phyloP scores from a whole-genome alignment of 1,140 invertebrate species.

The Camponotus vicinus region DNA sequence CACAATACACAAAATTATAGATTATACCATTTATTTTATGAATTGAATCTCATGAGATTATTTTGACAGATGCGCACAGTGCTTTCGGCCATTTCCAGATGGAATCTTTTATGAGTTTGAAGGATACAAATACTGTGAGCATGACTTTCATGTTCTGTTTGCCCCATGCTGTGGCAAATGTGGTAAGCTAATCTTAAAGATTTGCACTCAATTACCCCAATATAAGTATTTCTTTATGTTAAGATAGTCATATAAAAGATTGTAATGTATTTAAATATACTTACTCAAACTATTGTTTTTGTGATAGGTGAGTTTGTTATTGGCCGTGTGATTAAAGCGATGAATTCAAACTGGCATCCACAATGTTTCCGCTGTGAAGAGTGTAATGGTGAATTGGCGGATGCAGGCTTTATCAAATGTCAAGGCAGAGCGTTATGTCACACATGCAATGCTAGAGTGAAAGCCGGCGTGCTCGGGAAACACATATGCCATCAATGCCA shows the following conservation, averaged over 20 bases:
- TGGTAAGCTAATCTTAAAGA: conserved; percentile 87
- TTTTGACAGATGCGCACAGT: conserved; percentile 96
- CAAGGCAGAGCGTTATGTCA: conserved; percentile 97
- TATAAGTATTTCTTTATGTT: conserved; percentile 3
- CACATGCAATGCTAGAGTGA: conserved; percentile 98
- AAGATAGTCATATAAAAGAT: conserved; percentile 21
- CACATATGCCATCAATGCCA: conserved; percentile 99
- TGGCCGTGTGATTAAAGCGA: conserved; percentile 99
- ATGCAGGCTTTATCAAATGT: conserved; percentile 98
- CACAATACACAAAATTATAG: not conserved
- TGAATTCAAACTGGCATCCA: conserved; percentile 99
- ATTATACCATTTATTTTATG: not conserved
- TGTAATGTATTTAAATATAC: conserved; percentile 9
- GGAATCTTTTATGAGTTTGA: conserved; percentile 99
- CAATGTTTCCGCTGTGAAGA: conserved; percentile 98
- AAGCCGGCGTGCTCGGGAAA: conserved; percentile 97
- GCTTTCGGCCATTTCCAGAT: conserved; percentile 98
- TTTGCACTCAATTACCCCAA: conserved; percentile 26
- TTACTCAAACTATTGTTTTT: conserved; percentile 64
- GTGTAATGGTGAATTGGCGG: conserved; percentile 96
- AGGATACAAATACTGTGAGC: conserved; percentile 99
- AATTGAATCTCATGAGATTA: not conserved
- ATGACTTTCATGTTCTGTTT: conserved; percentile 99
- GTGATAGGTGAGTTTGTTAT: conserved; percentile 96
- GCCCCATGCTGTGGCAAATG: conserved; percentile 99